Conservation (phyloP, 1,140 invertebrate species). For the Adoxophyes honmai region DNA sequence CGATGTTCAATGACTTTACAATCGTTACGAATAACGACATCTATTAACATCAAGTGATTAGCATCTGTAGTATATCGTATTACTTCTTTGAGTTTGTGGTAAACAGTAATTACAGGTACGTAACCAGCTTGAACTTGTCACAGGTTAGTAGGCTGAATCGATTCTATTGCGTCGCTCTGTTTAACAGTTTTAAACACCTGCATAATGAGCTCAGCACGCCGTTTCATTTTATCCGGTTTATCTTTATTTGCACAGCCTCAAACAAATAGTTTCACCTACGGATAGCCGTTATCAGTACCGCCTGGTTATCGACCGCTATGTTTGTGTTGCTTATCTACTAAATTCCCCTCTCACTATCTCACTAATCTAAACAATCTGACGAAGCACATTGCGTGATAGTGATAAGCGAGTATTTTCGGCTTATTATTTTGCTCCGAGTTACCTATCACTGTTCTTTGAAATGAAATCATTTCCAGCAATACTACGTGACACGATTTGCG, state of each 20-base stretch:
- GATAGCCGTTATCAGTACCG: constrained; percentile 59
- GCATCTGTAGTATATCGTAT: too few species aligned
- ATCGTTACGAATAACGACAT: too few species aligned
- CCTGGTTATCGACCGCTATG: constrained; percentile 68
- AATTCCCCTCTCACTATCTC: constrained; percentile 47
- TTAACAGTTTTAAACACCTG: not conserved
- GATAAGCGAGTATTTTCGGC: constrained; percentile 46
- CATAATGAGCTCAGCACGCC: too few species aligned
- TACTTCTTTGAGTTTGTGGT: too few species aligned
- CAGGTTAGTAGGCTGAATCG: too few species aligned
- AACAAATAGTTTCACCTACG: constrained; percentile 8
- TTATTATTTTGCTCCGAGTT: not conserved
- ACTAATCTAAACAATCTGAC: constrained; percentile 53
- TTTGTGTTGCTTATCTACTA: constrained; percentile 63
- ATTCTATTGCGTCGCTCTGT: too few species aligned
- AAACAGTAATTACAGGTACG: too few species aligned
- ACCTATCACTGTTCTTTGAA: not conserved
- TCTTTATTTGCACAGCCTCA: constrained; percentile 31
- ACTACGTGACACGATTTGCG: not conserved
- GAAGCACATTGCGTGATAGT: constrained; percentile 44
- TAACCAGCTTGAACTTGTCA: too few species aligned
- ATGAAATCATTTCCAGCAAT: not conserved
- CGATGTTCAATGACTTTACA: too few species aligned
- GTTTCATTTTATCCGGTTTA: constrained; percentile 15
- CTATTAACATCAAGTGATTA: too few species aligned